A percentile compares a stretch with the other conserved stretches of the same genome.
Evolutionary conservation across 2,888 invertebrate species (phyloP).

Genomic region (Sarcophaga rosellei): DNA sequence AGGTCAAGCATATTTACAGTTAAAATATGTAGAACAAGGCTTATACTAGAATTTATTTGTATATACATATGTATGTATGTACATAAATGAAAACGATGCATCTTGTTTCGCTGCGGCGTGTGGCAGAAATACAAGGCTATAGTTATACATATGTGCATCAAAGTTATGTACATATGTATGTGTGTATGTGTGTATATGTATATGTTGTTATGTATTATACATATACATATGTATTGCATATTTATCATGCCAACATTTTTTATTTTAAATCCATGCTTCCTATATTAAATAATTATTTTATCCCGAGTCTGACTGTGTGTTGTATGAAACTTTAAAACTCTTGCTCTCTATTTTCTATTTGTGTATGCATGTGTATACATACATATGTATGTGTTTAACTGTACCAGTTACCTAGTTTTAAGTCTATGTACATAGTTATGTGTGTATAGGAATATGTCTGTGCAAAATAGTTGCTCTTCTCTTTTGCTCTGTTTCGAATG

Average conservation of each 20-base stretch:
- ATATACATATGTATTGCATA: background rate
- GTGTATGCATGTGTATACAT: background rate
- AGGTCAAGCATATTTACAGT: slow-evolving; percentile 70
- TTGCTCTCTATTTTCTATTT: background rate
- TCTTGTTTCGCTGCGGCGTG: background rate
- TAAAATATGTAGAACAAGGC: slow-evolving; percentile 63
- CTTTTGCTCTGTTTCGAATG: background rate
- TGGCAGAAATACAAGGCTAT: background rate
- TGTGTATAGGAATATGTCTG: background rate
- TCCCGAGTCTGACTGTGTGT: background rate
- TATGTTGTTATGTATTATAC: background rate
- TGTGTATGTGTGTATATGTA: background rate
- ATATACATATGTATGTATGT: background rate
- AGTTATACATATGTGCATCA: slow-evolving; percentile 6
- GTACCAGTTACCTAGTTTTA: background rate
- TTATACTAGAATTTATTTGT: background rate
- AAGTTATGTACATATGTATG: background rate
- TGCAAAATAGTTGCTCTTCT: background rate
- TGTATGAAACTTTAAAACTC: background rate
- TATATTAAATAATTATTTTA: no score
- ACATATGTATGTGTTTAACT: slow-evolving; percentile 8
- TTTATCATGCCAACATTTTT: no score
- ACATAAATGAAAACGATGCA: background rate
- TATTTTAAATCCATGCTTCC: no score
- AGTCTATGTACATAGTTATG: background rate